Conservation (phyloP, 2,888 invertebrate genomes). For the Amorpha juglandis region DNA sequence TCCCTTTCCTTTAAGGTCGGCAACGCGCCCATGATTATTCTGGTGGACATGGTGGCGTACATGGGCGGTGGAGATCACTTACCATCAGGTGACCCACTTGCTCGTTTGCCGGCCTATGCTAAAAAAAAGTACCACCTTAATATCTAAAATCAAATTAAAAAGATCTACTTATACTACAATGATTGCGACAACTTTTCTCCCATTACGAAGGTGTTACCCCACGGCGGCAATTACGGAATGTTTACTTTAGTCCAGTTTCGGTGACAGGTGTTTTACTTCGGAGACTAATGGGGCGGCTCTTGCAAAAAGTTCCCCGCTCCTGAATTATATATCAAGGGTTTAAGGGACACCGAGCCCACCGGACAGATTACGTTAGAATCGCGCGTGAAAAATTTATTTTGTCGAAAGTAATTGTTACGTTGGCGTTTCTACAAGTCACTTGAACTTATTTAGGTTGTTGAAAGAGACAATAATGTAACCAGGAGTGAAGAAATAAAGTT, state of each 20-base stretch:
- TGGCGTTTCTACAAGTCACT: neutral
- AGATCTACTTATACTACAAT: neutral
- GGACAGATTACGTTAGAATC: conserved; percentile 37
- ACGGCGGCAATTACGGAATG: conserved; percentile 28
- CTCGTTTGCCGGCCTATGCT: too few relatives aligned
- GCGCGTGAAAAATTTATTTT: conserved; percentile 37
- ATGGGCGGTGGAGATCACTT: too few relatives aligned
- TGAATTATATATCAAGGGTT: conserved; percentile 56
- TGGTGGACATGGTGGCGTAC: too few relatives aligned
- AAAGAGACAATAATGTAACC: too few relatives aligned
- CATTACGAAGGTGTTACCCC: neutral
- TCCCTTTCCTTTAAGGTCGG: too few relatives aligned
- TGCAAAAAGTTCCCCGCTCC: conserved; percentile 46
- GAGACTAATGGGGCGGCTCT: conserved; percentile 44
- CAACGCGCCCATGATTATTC: too few relatives aligned
- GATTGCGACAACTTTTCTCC: neutral
- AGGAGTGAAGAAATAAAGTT: too few relatives aligned
- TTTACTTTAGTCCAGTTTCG: conserved; percentile 37
- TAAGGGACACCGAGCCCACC: conserved; percentile 38
- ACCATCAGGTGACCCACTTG: too few relatives aligned
- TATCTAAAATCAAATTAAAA: too few relatives aligned
- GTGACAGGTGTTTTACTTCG: conserved; percentile 51
- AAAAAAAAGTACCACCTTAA: too few relatives aligned
- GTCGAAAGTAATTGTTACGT: conserved; percentile 10
- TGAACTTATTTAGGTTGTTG: neutral